phyloP scores from a whole-genome alignment of 2,888 invertebrate genomes.

The Elysia crispata region DNA sequence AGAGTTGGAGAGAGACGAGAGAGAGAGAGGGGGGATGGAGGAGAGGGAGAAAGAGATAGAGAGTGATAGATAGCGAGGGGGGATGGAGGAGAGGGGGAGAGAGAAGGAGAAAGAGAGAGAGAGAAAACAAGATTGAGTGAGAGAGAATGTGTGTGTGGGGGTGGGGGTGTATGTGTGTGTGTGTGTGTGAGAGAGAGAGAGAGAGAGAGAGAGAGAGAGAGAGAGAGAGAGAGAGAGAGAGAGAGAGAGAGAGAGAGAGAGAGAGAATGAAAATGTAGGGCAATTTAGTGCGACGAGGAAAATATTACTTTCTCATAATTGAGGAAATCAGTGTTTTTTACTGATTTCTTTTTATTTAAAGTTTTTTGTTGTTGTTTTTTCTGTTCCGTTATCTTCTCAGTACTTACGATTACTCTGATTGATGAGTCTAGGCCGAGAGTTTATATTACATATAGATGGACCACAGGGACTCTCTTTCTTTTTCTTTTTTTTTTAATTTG shows the following conservation, averaged over 20 bases:
- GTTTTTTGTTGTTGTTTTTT: no score
- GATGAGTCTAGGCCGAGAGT: not conserved
- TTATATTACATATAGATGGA: not conserved
- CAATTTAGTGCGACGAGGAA: not conserved
- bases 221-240: constrained; percentile 10
- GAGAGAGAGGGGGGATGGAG: not conserved
- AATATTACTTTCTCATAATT: not conserved
- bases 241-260: constrained; percentile 24
- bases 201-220: not conserved
- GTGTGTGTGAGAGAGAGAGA: not conserved
- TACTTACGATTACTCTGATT: no score
- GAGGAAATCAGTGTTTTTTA: no score
- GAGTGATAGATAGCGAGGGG: not conserved
- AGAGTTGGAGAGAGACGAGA: not conserved
- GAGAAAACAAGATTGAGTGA: not conserved
- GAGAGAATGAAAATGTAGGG: not conserved
- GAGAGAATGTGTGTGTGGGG: not conserved
- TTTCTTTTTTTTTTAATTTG: no score
- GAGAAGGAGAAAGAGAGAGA: not conserved
- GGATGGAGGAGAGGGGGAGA: not conserved
- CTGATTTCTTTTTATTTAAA: no score
- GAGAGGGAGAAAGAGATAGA: not conserved
- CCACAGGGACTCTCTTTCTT: not conserved
- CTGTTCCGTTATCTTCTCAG: no score
- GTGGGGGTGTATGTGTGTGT: not conserved